phyloP scores from a whole-genome alignment of 1,140 invertebrate genomes.

The Brachionus sp. region DNA sequence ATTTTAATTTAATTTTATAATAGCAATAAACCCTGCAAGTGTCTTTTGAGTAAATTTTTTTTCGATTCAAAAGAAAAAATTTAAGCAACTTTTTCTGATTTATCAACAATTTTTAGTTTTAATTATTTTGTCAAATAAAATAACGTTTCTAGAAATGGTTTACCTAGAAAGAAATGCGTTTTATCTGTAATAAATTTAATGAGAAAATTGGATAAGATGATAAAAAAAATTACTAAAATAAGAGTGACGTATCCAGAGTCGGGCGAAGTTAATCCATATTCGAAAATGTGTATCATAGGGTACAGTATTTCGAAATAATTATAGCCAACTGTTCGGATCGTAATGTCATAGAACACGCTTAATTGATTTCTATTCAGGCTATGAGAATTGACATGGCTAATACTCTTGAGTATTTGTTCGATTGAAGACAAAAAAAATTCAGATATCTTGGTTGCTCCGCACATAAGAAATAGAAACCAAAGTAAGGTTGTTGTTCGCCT shows the following conservation, averaged over 20 bases:
- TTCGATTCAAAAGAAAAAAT: no score
- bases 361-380: background rate
- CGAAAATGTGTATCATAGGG: background rate
- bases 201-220: background rate
- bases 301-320: constrained; percentile 16
- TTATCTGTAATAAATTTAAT: no score
- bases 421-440: background rate
- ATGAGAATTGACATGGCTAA: background rate
- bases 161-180: background rate
- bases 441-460: background rate
- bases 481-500: background rate
- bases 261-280: background rate
- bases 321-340: background rate
- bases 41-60: no score
- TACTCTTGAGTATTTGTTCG: background rate
- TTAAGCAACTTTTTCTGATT: no score
- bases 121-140: no score
- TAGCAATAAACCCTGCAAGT: no score
- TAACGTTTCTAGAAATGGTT: background rate
- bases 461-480: background rate
- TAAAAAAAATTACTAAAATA: constrained; percentile 3
- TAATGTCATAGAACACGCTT: background rate
- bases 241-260: background rate
- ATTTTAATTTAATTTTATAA: no score
- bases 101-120: no score